Base-by-base conservation (phyloP, 2,113 vertebrate genomes). In the Pseudolaguvia tuberculata region DNA sequence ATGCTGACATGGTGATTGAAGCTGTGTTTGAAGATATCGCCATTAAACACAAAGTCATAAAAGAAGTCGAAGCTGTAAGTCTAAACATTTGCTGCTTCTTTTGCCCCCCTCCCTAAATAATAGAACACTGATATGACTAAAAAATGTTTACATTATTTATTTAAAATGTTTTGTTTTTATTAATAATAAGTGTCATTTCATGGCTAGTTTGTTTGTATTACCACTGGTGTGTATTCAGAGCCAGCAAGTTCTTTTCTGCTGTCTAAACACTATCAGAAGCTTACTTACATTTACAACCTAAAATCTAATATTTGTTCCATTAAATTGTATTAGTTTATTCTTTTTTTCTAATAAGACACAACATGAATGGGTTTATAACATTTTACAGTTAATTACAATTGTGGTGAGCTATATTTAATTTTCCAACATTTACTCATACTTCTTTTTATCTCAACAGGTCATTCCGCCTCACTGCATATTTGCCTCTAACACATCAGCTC, bases 401-500 rank as follows among this genome's bases (percentile, higher is more conserved):
- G 20, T 2, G 55, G 11, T 56, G 10, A 20, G 55, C 5, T 57
- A 11, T 57, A 6, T 25, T 23, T 18, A 6, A n/a, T 21, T n/a
- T 45, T 14, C 29, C 29, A 50, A 68, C 3, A 35, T 35, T 35
- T n/a, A 61, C 27, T 47, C 29, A 7, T n/a, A 48, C 63, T 14
- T 53, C 23, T 62, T n/a, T 74, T 51, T 57, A 35, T 73, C 35
- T 13, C 45, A 39, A 7, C 90, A 98, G 96, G 89, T 95, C 61
- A 85, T 89, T 78, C 81, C 96, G 13, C 89, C 94, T 52, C 91
- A 97, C 80, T 98, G 96, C 79, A 75, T 99, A 82, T 96, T 98
- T 4, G 97, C 97, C 87, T 96, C 91, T 77, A 99, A 99, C 89
- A 98, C 97, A 0, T 98, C 96, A 8, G 96, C 95, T 80, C 93